Percentiles rank a stretch among this genome's conserved stretches.
These are phyloP conservation scores for Neolamprologus fasciatus DNA, from an alignment of 2,113 vertebrate genomes.

Conservation along the genomic window DNA sequence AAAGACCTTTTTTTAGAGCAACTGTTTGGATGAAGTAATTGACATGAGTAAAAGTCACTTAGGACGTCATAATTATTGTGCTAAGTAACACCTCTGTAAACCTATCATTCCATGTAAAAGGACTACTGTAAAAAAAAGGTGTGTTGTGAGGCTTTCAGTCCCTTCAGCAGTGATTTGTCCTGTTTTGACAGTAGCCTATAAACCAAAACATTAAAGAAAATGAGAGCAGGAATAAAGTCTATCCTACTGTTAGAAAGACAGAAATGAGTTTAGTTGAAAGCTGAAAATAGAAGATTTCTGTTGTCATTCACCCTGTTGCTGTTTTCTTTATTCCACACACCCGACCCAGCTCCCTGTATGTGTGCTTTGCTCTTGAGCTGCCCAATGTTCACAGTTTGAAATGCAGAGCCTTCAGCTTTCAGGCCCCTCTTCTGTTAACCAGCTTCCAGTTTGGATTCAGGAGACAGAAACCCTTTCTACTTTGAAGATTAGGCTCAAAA, in stretches of 20 bases:
- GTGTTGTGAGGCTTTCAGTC: background rate
- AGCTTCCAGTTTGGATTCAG: background rate
- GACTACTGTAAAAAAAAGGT: background rate
- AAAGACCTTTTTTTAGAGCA: background rate
- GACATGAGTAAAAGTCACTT: background rate
- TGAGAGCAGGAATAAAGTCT: background rate
- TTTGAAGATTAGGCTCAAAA: background rate
- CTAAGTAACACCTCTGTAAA: background rate
- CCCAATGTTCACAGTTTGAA: background rate
- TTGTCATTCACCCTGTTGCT: background rate
- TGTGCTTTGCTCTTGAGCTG: background rate
- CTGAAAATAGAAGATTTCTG: background rate
- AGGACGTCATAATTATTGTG: background rate
- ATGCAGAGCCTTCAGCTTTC: background rate
- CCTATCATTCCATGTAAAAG: background rate
- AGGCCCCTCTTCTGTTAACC: background rate
- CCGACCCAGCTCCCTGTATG: background rate
- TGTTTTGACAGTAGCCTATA: background rate
- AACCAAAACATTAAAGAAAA: background rate
- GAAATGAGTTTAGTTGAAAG: background rate
- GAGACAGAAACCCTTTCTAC: background rate
- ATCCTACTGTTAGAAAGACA: background rate
- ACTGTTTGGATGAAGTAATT: background rate
- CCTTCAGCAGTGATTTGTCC: background rate
- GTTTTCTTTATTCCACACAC: background rate